These are phyloP conservation scores for Busseola fusca DNA, from an alignment of 2,888 invertebrate species.

Conservation along the genomic window DNA sequence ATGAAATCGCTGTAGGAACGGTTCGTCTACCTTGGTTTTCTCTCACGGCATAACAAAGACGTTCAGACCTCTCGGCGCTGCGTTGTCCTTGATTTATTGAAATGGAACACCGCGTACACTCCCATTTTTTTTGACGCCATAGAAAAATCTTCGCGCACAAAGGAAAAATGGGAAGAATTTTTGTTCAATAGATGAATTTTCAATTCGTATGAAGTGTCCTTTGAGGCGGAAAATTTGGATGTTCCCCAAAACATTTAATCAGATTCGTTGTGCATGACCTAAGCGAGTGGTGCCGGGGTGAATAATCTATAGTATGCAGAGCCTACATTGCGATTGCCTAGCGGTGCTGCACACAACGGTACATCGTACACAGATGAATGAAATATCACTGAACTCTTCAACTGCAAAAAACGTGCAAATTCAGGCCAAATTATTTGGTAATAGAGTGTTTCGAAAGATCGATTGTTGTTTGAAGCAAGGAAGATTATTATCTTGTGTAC, in stretches of 20 bases:
- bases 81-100: constrained; percentile 49
- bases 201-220: constrained; percentile 32
- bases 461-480: constrained; percentile 28
- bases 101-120: constrained; percentile 25
- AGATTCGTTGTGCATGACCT: constrained; percentile 78
- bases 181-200: constrained; percentile 35
- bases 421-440: constrained; percentile 32
- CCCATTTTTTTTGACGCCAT: constrained; percentile 9
- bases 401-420: constrained; percentile 44
- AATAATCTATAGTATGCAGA: constrained; percentile 73
- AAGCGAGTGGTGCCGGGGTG: constrained; percentile 70
- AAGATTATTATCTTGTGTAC: constrained; percentile 33
- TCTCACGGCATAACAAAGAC: constrained; percentile 43
- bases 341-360: constrained; percentile 70
- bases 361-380: constrained; percentile 63
- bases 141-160: constrained; percentile 11
- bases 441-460: constrained; percentile 30
- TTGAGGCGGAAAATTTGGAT: constrained; percentile 63
- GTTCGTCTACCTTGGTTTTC: constrained; percentile 33
- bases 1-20: constrained; percentile 31
- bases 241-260: constrained; percentile 67
- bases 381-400: constrained; percentile 49
- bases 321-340: constrained; percentile 62
- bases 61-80: constrained; percentile 13
- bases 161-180: constrained; percentile 21